These are phyloP conservation scores for Drosophila mulleri DNA, from an alignment of 2,888 invertebrate genomes.

Conservation along the genomic window DNA sequence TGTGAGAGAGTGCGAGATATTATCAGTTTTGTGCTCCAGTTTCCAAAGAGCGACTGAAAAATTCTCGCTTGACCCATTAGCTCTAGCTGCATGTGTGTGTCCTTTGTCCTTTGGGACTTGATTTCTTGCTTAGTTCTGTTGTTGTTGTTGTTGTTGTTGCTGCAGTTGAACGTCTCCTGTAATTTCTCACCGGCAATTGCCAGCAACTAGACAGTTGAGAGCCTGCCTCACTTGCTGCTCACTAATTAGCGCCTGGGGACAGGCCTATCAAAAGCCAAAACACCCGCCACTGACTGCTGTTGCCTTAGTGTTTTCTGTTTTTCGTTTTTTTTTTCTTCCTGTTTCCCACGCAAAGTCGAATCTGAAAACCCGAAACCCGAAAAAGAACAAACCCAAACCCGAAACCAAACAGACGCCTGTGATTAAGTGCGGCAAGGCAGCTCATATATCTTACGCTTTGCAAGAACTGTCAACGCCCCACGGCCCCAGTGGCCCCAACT, in stretches of 20 bases:
- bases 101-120: slow-evolving; percentile 74
- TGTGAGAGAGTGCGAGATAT: slow-evolving; percentile 33
- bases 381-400: slow-evolving; percentile 3
- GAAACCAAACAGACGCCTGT: slow-evolving; percentile 25
- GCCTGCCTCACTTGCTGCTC: slow-evolving; percentile 30
- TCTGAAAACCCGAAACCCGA: slow-evolving; percentile 8
- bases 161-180: slow-evolving; percentile 68
- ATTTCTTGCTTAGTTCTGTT: slow-evolving; percentile 53
- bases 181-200: slow-evolving; percentile 58
- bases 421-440: slow-evolving; percentile 52
- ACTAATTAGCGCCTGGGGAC: slow-evolving; percentile 73
- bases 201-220: slow-evolving; percentile 24
- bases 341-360: slow-evolving; percentile 53
- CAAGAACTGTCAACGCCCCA: slow-evolving; percentile 63
- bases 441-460: slow-evolving; percentile 65
- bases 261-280: slow-evolving; percentile 30
- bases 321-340: slow-evolving; percentile 15
- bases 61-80: slow-evolving; percentile 38
- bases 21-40: slow-evolving; percentile 73
- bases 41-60: slow-evolving; percentile 50
- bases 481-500: slow-evolving; percentile 19
- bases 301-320: neutral
- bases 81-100: slow-evolving; percentile 19
- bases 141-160: slow-evolving; percentile 7
- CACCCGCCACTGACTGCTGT: slow-evolving; percentile 12